A percentile compares a stretch with the other conserved stretches of the same genome.
phyloP scores from a whole-genome alignment of 1,140 invertebrate genomes.

The Brachystomella parvula region DNA sequence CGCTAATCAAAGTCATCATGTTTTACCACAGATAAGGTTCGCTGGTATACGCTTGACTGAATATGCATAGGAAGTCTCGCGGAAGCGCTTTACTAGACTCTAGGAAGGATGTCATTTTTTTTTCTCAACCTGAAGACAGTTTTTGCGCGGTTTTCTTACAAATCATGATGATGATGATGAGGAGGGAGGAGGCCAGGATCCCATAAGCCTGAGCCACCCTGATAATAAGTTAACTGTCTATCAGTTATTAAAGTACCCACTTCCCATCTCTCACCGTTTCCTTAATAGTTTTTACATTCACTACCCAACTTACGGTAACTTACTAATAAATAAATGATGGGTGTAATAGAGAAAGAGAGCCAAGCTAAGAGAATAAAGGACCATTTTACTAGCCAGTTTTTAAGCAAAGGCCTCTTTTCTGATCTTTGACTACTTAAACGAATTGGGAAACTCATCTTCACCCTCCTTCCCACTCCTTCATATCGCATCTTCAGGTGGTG shows the following conservation, averaged over 20 bases:
- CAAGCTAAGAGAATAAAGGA: not conserved
- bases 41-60: too few species aligned
- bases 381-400: too few species aligned
- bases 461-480: not conserved
- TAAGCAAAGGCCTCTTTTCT: too few species aligned
- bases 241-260: conserved; percentile 1
- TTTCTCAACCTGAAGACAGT: too few species aligned
- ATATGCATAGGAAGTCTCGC: too few species aligned
- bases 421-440: too few species aligned
- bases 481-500: not conserved
- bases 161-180: too few species aligned
- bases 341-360: not conserved
- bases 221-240: conserved; percentile 11
- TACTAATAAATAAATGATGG: not conserved
- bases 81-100: too few species aligned
- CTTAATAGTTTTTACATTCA: not conserved
- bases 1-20: too few species aligned
- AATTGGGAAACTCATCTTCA: not conserved
- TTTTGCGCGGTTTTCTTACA: too few species aligned
- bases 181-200: not conserved
- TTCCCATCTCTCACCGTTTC: not conserved
- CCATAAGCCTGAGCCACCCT: not conserved
- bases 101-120: too few species aligned
- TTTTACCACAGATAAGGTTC: too few species aligned
- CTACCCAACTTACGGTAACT: not conserved